phyloP scores from a whole-genome alignment of 1,140 invertebrate genomes.

The Ceratina calcarata region DNA sequence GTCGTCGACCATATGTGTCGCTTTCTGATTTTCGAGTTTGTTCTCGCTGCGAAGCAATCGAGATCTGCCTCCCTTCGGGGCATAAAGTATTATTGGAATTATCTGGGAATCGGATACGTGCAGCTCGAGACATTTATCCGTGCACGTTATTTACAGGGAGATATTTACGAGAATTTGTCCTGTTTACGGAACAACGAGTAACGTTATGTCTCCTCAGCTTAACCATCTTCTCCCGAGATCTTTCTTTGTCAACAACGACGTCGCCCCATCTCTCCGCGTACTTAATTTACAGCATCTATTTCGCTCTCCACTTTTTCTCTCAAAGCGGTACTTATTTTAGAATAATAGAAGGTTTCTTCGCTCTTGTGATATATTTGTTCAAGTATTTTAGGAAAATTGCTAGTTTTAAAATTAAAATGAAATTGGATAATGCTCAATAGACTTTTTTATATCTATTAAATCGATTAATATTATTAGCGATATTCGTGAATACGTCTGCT shows the following conservation, averaged over 20 bases:
- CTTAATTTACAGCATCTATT: too few relatives aligned
- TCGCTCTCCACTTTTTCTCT: too few relatives aligned
- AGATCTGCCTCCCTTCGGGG: not conserved
- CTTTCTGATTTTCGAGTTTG: not conserved
- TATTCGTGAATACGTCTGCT: not conserved
- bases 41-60: not conserved
- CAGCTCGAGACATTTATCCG: conserved; percentile 9
- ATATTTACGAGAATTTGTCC: not conserved
- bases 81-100: conserved; percentile 2
- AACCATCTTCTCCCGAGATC: not conserved
- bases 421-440: too few relatives aligned
- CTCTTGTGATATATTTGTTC: too few relatives aligned
- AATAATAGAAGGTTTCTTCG: too few relatives aligned
- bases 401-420: too few relatives aligned
- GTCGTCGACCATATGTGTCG: conserved; percentile 19
- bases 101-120: not conserved
- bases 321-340: too few relatives aligned
- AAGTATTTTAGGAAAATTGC: too few relatives aligned
- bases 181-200: conserved; percentile 15
- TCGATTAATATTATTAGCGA: not conserved
- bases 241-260: not conserved
- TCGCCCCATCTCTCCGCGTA: not conserved
- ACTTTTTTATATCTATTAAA: not conserved
- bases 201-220: not conserved
- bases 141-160: not conserved